Conservation (phyloP, 2,797 vertebrate genomes). For the Limosa lapponica region DNA sequence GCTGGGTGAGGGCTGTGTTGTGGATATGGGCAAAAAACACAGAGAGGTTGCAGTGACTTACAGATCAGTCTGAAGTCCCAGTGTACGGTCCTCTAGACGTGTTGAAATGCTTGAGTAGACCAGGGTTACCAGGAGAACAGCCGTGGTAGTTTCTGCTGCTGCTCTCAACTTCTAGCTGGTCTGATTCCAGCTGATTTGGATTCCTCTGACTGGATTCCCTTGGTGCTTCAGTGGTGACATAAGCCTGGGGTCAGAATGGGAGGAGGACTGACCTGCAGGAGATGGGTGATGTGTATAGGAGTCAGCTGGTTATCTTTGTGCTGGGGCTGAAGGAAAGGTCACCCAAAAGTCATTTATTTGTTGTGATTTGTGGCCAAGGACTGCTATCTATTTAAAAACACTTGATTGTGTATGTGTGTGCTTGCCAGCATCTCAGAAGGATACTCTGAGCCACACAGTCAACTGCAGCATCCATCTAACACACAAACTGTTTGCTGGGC, state of each 20-base stretch:
- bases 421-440: not conserved
- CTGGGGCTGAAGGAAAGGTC: not conserved
- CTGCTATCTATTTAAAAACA: not conserved
- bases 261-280: not conserved
- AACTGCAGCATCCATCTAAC: not conserved
- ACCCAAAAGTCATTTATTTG: not conserved
- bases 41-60: not conserved
- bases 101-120: not conserved
- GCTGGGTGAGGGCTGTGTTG: not conserved
- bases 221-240: not conserved
- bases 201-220: not conserved
- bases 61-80: not conserved
- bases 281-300: not conserved
- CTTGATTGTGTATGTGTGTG: not conserved
- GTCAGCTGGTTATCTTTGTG: not conserved
- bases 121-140: not conserved
- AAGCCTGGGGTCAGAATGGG: not conserved
- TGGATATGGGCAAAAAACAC: not conserved
- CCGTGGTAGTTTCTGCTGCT: not conserved
- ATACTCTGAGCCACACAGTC: not conserved
- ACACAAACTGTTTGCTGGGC: rapidly evolving
- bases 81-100: not conserved
- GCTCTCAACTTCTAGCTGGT: not conserved
- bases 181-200: not conserved
- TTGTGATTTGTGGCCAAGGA: not conserved